Percentiles rank a stretch among this genome's conserved stretches.
phyloP scores from a whole-genome alignment of 2,797 vertebrate species.

The Gobio occitaniae region DNA sequence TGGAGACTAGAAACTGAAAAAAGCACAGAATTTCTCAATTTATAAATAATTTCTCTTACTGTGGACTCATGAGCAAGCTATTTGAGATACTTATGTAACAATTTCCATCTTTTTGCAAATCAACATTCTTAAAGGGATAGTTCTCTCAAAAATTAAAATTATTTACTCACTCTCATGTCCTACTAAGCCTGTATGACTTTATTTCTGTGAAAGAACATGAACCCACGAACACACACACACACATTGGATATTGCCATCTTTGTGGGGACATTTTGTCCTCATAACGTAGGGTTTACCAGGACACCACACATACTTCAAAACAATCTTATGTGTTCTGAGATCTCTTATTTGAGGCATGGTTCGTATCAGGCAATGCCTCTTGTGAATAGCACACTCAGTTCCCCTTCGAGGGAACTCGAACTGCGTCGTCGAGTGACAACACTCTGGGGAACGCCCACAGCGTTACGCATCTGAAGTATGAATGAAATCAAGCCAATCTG shows the following conservation, averaged over 20 bases:
- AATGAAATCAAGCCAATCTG: no score
- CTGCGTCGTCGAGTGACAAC: no score
- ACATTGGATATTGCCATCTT: no score
- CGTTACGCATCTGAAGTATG: no score
- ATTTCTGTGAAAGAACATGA: background rate
- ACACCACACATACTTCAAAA: no score
- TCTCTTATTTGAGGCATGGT: constrained; percentile 1
- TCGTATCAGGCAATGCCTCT: background rate
- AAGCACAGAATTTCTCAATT: background rate
- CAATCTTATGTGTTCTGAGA: background rate
- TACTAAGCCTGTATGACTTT: background rate
- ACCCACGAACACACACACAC: no score
- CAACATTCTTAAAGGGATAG: background rate
- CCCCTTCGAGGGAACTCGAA: no score
- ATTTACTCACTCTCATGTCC: background rate
- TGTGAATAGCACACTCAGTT: background rate
- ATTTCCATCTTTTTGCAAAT: background rate
- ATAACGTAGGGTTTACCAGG: no score
- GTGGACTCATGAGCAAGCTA: background rate
- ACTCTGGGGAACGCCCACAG: no score
- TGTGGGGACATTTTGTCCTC: no score
- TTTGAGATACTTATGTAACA: background rate
- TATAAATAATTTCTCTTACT: background rate
- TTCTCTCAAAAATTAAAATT: background rate
- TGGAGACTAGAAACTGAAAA: background rate